Evolutionary conservation across 2,888 invertebrate species (phyloP), one percentile per base, ranked within the genome.

Genomic region (Trisateles emortualis): DNA sequence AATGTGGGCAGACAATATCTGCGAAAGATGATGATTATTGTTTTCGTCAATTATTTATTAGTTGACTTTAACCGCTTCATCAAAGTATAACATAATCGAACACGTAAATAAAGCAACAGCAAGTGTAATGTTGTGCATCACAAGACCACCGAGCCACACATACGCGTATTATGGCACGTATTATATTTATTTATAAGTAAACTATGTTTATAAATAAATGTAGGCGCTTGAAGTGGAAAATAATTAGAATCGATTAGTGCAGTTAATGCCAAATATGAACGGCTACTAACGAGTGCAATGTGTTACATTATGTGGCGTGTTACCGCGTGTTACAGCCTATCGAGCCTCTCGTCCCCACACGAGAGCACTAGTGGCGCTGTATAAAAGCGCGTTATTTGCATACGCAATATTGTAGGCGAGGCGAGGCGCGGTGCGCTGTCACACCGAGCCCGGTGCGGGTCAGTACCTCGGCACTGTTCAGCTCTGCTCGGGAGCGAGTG

Each of bases 381-480:
- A 54, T 52, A 64, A 56, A 44, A 52, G 26, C 47, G 32, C 22
- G 3, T 38, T 11, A 51, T 63, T 53, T 50, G 47, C 56, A 52
- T 59, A 53, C 29, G 17, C 14, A 52, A 43, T 44, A 33, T 35
- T 30, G 43, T 19, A n/a, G n/a, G n/a, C n/a, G n/a, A n/a, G n/a
- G n/a, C n/a, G n/a, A n/a, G n/a, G n/a, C n/a, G n/a, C n/a, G n/a
- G n/a, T n/a, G n/a, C n/a, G n/a, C n/a, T n/a, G n/a, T n/a, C n/a
- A n/a, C n/a, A n/a, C n/a, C n/a, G n/a, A n/a, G n/a, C n/a, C n/a
- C n/a, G n/a, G n/a, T n/a, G n/a, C n/a, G n/a, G n/a, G n/a, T n/a
- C n/a, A n/a, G n/a, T n/a, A n/a, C n/a, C 30, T 36, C 30, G 36
- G 16, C 10, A 11, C 32, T 22, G 1, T 14, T 42, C 41, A 39